Conservation (phyloP, 2,113 vertebrate genomes). For the Genyomyrus donnyi region DNA sequence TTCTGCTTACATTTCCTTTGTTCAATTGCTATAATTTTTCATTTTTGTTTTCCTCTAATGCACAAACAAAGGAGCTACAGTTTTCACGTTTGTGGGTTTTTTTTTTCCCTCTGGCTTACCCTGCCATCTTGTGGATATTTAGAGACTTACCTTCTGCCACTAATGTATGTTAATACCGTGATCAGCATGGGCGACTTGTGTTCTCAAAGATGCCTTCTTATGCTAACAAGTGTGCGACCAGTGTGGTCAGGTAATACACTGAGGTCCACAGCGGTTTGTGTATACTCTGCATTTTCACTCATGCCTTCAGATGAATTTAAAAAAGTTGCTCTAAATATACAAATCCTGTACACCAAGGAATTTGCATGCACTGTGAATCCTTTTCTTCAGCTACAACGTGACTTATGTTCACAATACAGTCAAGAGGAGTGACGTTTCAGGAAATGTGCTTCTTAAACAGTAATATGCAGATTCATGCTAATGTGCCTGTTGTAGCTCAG, state of each 20-base stretch:
- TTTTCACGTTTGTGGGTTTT: neutral
- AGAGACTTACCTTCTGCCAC: neutral
- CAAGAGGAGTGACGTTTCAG: neutral
- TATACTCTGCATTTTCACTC: neutral
- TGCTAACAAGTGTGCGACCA: neutral
- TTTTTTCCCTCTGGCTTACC: conserved; percentile 34
- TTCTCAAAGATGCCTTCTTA: neutral
- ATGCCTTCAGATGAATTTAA: neutral
- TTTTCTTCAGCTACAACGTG: neutral
- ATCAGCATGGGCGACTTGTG: neutral
- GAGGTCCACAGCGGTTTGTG: neutral
- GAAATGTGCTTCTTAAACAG: neutral
- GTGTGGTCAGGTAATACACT: neutral
- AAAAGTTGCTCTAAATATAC: neutral
- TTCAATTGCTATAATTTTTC: neutral
- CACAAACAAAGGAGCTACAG: neutral
- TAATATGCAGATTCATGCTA: neutral
- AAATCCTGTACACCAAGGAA: neutral
- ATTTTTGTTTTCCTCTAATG: neutral
- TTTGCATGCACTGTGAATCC: neutral
- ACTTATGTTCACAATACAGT: neutral
- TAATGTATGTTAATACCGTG: neutral
- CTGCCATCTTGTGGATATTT: conserved; percentile 59
- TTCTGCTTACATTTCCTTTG: neutral
- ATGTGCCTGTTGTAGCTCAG: neutral